Percentiles rank a stretch among this genome's conserved stretches.
Evolutionary conservation across 2,888 invertebrate genomes (phyloP).

Genomic region (Atrina japonica): DNA sequence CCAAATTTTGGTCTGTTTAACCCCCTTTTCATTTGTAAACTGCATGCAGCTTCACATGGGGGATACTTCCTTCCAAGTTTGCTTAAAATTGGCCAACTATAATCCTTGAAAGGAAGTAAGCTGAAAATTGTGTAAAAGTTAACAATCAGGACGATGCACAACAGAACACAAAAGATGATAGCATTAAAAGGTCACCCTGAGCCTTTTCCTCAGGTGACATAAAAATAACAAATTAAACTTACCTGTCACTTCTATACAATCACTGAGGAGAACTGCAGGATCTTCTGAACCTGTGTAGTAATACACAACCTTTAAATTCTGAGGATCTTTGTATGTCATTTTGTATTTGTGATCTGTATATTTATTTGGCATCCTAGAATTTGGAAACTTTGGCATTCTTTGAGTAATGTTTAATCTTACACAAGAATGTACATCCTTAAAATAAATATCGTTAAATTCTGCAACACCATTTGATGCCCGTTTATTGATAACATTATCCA

Average conservation of each 20-base stretch:
- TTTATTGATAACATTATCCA: constrained; percentile 47
- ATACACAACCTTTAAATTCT: constrained; percentile 15
- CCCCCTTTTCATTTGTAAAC: too few relatives aligned
- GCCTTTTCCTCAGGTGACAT: too few relatives aligned
- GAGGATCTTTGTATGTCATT: constrained; percentile 27
- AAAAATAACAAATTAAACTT: constrained; percentile 9
- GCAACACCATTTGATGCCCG: constrained; percentile 46
- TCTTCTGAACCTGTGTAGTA: constrained; percentile 39
- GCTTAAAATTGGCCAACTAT: too few relatives aligned
- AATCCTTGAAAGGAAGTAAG: too few relatives aligned
- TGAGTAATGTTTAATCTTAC: constrained; percentile 54
- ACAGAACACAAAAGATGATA: too few relatives aligned
- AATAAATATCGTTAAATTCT: constrained; percentile 46
- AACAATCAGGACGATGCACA: too few relatives aligned
- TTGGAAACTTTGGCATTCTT: constrained; percentile 52
- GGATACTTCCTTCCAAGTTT: too few relatives aligned
- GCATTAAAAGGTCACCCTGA: too few relatives aligned
- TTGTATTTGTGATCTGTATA: constrained; percentile 42
- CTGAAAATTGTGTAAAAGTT: too few relatives aligned
- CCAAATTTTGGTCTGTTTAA: too few relatives aligned
- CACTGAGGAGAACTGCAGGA: constrained; percentile 38
- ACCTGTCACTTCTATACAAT: constrained; percentile 50
- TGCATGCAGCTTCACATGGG: too few relatives aligned
- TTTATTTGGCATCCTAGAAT: constrained; percentile 52
- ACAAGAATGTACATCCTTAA: constrained; percentile 49